Base-by-base conservation (phyloP, 2,113 vertebrate species). In the Prochilodus magdalenae region DNA sequence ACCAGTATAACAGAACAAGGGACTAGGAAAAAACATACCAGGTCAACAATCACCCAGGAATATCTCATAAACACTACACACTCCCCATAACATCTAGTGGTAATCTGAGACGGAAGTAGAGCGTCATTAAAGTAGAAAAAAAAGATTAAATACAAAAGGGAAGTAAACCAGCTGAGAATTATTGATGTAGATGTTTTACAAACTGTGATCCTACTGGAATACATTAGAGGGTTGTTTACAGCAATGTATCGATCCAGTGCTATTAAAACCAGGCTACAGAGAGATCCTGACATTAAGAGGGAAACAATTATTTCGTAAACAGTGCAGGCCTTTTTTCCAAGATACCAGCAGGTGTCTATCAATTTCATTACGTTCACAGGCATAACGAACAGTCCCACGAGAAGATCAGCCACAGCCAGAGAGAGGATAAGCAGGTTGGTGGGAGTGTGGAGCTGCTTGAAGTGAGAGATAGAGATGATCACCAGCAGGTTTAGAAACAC, bases 311-410 rank as follows among this genome's bases (percentile, higher is more conserved):
- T 73, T 69, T 70, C 40, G 18, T 6, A 88, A 57, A 90, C 24
- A 57, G 79, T 80, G 13, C 91, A 93, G 27, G 87, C 78, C 60
- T 84, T 7, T 6, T 90, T 73, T 0, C 89, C 89, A 65, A 90
- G 83, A 57, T 88, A 75, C 91, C 92, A 93, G 80, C 91, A 93
- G n/a, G 76, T n/a, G 53, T 57, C 53, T 5, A 22, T 5, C 0
- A 57, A 20, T 22, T 57, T 3, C 53, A 57, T 57, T 57, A n/a
- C n/a, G 22, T 57, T 57, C 53, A 57, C 20, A 4, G 53, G 53
- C 53, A 57, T 57, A 22, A 57, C 18, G n/a, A 57, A 57, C 53
- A 57, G 3, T n/a, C 53, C 53, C 53, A 57, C 53, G 14, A 57
- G 22, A 57, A 57, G 22, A 57, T 57, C 53, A 0, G 53, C 53